phyloP scores from a whole-genome alignment of 2,797 vertebrate species.

The Percopsis omiscomaycus region DNA sequence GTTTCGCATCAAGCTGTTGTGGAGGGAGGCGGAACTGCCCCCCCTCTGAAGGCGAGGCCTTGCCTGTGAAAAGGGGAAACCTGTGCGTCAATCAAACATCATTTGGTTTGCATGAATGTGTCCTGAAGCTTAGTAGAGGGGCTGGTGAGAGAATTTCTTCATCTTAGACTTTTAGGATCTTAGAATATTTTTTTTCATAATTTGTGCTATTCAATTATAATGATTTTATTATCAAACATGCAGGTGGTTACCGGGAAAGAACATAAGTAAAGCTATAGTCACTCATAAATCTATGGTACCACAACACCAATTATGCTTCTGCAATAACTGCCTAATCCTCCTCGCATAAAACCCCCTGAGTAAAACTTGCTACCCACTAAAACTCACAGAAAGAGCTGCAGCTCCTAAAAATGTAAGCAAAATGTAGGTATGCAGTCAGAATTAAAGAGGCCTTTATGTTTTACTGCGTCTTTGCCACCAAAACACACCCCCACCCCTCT shows the following conservation, averaged over 20 bases:
- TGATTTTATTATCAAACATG: not conserved
- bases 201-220: not conserved
- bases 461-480: constrained; percentile 4
- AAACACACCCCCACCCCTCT: not conserved
- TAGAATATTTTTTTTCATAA: not conserved
- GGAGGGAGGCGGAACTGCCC: constrained; percentile 95
- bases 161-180: not conserved
- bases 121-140: no score
- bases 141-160: not conserved
- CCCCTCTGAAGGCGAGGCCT: constrained; percentile 94
- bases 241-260: constrained; percentile 13
- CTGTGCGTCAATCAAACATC: constrained; percentile 44
- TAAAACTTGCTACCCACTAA: constrained; percentile 42
- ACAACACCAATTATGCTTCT: constrained; percentile 15
- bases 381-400: constrained; percentile 29
- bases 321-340: constrained; percentile 52
- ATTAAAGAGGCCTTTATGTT: constrained; percentile 17
- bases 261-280: constrained; percentile 22
- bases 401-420: constrained; percentile 42
- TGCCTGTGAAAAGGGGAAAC: constrained; percentile 74
- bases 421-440: constrained; percentile 36
- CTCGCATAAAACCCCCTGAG: constrained; percentile 45
- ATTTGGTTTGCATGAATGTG: not conserved
- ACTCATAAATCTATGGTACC: constrained; percentile 26
- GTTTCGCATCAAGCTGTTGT: constrained; percentile 98